A percentile compares a stretch with the other conserved stretches of the same genome.
These are phyloP conservation scores for Harpagoxenus sublaevis DNA, from an alignment of 2,888 invertebrate genomes.

Conservation along the genomic window DNA sequence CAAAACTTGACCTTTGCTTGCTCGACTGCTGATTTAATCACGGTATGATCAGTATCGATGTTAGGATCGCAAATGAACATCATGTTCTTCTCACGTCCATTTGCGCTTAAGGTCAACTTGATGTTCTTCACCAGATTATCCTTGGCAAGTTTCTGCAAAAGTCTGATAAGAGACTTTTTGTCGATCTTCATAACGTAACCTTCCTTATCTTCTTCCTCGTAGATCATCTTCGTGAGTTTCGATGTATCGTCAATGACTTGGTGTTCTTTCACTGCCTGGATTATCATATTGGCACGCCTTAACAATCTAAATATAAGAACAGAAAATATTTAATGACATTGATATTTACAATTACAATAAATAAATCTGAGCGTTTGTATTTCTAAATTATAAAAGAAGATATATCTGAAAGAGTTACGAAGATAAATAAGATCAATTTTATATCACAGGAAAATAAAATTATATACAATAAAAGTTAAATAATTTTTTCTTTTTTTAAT, in stretches of 20 bases:
- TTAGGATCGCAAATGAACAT: constrained; percentile 88
- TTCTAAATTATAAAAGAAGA: constrained; percentile 10
- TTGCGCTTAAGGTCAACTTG: constrained; percentile 86
- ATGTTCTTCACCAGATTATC: constrained; percentile 88
- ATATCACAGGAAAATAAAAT: not conserved
- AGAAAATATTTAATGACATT: constrained; percentile 7
- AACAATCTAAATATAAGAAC: constrained; percentile 82
- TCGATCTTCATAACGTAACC: constrained; percentile 88
- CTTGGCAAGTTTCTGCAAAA: constrained; percentile 88
- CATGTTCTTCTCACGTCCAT: constrained; percentile 86
- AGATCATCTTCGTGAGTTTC: constrained; percentile 87
- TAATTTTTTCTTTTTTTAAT: not conserved
- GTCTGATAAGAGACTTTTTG: constrained; percentile 89
- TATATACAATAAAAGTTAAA: not conserved
- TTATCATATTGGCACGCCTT: constrained; percentile 89
- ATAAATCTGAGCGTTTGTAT: not conserved
- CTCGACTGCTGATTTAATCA: constrained; percentile 88
- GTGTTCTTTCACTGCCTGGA: constrained; percentile 88
- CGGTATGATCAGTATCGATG: constrained; percentile 86
- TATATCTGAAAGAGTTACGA: not conserved
- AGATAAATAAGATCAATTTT: not conserved
- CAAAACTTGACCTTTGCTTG: constrained; percentile 89
- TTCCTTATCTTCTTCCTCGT: constrained; percentile 87
- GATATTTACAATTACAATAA: not conserved
- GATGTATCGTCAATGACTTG: constrained; percentile 88